These are phyloP conservation scores for Drosophila ezoana DNA, from an alignment of 2,888 invertebrate species.

Conservation along the genomic window DNA sequence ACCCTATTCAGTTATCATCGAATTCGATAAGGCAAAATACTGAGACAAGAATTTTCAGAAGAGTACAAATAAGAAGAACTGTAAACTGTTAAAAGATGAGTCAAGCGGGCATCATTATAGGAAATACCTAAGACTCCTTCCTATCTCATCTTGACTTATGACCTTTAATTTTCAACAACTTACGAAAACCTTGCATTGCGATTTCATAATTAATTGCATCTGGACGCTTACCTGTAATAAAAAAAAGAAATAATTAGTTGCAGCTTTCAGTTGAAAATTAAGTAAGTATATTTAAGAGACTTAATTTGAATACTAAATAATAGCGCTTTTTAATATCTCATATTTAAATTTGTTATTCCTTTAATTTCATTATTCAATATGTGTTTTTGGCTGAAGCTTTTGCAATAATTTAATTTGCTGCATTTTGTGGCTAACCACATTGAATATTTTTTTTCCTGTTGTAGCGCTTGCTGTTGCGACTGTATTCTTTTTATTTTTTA, in stretches of 20 bases:
- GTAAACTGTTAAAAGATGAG: too few species aligned
- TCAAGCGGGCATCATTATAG: too few species aligned
- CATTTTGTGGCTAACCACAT: conserved; percentile 68
- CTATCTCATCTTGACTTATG: neutral
- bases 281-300: conserved; percentile 5
- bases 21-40: too few species aligned
- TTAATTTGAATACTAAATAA: conserved; percentile 13
- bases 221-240: conserved; percentile 44
- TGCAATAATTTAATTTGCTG: conserved; percentile 67
- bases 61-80: too few species aligned
- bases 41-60: too few species aligned
- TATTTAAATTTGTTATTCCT: conserved; percentile 9
- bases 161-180: neutral
- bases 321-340: conserved; percentile 14
- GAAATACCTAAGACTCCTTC: too few species aligned
- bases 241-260: conserved; percentile 19
- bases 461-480: conserved; percentile 18
- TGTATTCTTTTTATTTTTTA: conserved; percentile 14
- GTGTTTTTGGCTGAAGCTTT: conserved; percentile 25
- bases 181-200: conserved; percentile 12
- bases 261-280: neutral
- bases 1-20: too few species aligned
- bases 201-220: neutral
- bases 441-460: conserved; percentile 29
- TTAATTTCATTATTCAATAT: conserved; percentile 40